Evolutionary conservation across 2,888 invertebrate species (phyloP), one percentile per base, ranked within the genome.

Genomic region (Catocala nupta): DNA sequence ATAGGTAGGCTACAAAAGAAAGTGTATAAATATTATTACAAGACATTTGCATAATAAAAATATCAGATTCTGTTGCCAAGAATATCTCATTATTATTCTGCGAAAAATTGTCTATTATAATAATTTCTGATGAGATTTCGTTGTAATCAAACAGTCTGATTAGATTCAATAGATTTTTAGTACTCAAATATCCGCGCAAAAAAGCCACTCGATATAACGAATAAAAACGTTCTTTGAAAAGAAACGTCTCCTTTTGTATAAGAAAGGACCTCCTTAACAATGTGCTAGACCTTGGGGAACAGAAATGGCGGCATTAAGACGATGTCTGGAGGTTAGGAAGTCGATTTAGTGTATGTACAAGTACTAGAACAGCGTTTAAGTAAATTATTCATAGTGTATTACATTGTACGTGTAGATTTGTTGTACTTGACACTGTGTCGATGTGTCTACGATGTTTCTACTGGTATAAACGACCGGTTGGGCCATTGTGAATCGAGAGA

Each of bases 151-250:
- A 55, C 42, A 63, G 49, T 59, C 33, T 59, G 39, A 55, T 55
- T 59, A 51, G 51, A 63, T 63, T 59, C 13, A 58, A 54, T 43
- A 47, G 42, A 55, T 43, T 48, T 36, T 51, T 59, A 59, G 51
- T 47, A 58, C 55, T 63, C 33, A 39, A 62, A 61, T 47, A 51
- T 55, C 11, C 54, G 12, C 49, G 5, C 16, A 9, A 36, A 51
- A 16, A 34, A 69, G 39, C 50, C n/a, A 55, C n/a, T 49, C 33
- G 9, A 44, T 16, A 25, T 52, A 44, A 54, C n/a, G 44, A 57
- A n/a, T 57, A 48, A 52, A 43, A 54, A 54, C 39, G 10, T 47
- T 53, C 7, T 56, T 43, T 16, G 36, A 49, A 49, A 53, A 57
- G 33, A 49, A 55, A 56, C 25, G 48, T 50, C 39, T 16, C 56